phyloP scores from a whole-genome alignment of 2,797 vertebrate genomes.

The Periophthalmus magnuspinnatus region DNA sequence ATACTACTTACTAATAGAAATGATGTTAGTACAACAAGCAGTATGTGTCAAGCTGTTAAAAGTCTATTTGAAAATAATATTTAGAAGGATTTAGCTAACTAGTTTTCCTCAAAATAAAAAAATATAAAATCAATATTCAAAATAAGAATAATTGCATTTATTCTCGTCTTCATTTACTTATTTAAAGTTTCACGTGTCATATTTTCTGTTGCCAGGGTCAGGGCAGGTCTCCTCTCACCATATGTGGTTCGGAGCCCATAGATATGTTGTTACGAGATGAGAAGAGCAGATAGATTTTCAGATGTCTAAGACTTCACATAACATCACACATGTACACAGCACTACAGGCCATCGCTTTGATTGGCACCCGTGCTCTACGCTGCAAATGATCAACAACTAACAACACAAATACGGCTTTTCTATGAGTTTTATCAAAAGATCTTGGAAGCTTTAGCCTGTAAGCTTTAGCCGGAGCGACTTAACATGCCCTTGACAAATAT shows the following conservation, averaged over 20 bases:
- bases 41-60: background rate
- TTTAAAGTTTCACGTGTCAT: constrained; percentile 24
- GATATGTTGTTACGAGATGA: constrained; percentile 55
- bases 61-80: background rate
- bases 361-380: constrained; percentile 24
- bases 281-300: constrained; percentile 48
- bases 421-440: constrained; percentile 42
- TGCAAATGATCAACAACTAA: constrained; percentile 57
- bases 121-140: background rate
- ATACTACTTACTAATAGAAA: too few species aligned
- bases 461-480: constrained; percentile 54
- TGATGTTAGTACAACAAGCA: too few species aligned
- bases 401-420: constrained; percentile 25
- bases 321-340: constrained; percentile 18
- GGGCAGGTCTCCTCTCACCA: constrained; percentile 44
- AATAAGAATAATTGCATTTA: background rate
- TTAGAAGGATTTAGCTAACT: background rate
- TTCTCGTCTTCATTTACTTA: background rate
- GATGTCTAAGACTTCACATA: constrained; percentile 19
- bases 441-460: constrained; percentile 52
- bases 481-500: constrained; percentile 33
- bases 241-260: constrained; percentile 32
- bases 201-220: constrained; percentile 13
- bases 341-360: constrained; percentile 46
- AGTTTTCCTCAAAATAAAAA: background rate